A percentile compares a stretch with the other conserved stretches of the same genome.
These are phyloP conservation scores for Encarsia formosa DNA, from an alignment of 2,888 invertebrate species.

Conservation along the genomic window DNA sequence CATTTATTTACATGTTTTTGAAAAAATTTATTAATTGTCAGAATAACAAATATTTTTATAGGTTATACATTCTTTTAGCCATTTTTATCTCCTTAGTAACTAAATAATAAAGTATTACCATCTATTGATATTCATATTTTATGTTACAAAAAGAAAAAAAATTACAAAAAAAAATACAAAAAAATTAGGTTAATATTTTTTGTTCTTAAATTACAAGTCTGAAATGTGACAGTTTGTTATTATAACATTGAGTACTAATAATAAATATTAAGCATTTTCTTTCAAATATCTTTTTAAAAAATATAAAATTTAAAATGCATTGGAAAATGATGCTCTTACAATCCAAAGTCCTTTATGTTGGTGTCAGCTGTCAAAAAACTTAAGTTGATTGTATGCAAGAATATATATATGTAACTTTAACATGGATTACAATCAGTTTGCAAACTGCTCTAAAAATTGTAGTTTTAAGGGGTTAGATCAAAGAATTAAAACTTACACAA, in stretches of 20 bases:
- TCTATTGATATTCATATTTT: slow-evolving; percentile 24
- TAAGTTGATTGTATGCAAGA: slow-evolving; percentile 6
- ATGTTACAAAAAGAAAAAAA: slow-evolving; percentile 20
- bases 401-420: slow-evolving; percentile 5
- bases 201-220: slow-evolving; percentile 22
- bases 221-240: slow-evolving; percentile 12
- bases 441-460: slow-evolving; percentile 23
- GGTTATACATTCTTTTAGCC: slow-evolving; percentile 15
- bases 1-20: background rate
- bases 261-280: slow-evolving; percentile 1
- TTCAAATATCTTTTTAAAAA: slow-evolving; percentile 3
- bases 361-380: slow-evolving; percentile 16
- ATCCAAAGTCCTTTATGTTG: slow-evolving; percentile 11
- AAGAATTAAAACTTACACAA: slow-evolving; percentile 27
- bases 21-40: background rate
- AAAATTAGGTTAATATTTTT: slow-evolving; percentile 16
- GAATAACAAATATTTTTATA: slow-evolving; percentile 8
- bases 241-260: no score
- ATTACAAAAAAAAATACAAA: slow-evolving; percentile 23
- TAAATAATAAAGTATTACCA: slow-evolving; percentile 13
- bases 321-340: slow-evolving; percentile 5
- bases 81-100: slow-evolving; percentile 23
- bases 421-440: slow-evolving; percentile 29
- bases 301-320: slow-evolving; percentile 16
- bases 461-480: slow-evolving; percentile 24